Percentiles rank a stretch among this genome's conserved stretches.
Conservation (phyloP, 2,113 vertebrate genomes). For the Silurus glanis region DNA sequence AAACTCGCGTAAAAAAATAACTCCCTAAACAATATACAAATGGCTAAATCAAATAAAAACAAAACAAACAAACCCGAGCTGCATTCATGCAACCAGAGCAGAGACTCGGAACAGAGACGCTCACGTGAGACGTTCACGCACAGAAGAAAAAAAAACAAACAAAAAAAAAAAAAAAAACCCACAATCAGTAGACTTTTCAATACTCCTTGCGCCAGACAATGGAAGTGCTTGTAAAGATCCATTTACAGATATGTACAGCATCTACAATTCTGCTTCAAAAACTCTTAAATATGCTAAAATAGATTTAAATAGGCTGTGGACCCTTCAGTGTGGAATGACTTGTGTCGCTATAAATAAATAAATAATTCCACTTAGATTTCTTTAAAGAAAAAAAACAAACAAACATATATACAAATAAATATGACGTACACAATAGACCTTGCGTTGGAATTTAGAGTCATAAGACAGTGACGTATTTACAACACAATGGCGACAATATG, state of each 20-base stretch:
- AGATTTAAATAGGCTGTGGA: conserved; percentile 69
- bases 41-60: conserved; percentile 66
- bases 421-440: conserved; percentile 65
- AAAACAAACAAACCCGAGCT: conserved; percentile 55
- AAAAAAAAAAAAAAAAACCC: conserved; percentile 33
- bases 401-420: conserved; percentile 60
- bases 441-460: conserved; percentile 65
- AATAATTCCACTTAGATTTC: conserved; percentile 72
- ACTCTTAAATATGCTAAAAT: conserved; percentile 63
- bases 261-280: conserved; percentile 57
- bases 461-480: conserved; percentile 54
- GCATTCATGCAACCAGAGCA: conserved; percentile 65
- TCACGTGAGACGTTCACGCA: conserved; percentile 44
- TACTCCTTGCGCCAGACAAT: conserved; percentile 68
- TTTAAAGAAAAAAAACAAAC: conserved; percentile 34
- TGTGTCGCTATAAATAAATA: conserved; percentile 84
- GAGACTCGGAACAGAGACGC: conserved; percentile 51
- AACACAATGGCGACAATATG: conserved; percentile 40
- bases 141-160: conserved; percentile 34
- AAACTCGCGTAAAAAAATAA: conserved; percentile 80
- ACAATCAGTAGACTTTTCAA: conserved; percentile 69
- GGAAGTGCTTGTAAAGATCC: conserved; percentile 69
- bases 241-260: conserved; percentile 67
- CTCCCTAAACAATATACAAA: conserved; percentile 75
- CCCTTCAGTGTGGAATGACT: conserved; percentile 80